These are phyloP conservation scores for Microctenopoma steveboyesi DNA, from an alignment of 2,797 vertebrate genomes.

Conservation along the genomic window DNA sequence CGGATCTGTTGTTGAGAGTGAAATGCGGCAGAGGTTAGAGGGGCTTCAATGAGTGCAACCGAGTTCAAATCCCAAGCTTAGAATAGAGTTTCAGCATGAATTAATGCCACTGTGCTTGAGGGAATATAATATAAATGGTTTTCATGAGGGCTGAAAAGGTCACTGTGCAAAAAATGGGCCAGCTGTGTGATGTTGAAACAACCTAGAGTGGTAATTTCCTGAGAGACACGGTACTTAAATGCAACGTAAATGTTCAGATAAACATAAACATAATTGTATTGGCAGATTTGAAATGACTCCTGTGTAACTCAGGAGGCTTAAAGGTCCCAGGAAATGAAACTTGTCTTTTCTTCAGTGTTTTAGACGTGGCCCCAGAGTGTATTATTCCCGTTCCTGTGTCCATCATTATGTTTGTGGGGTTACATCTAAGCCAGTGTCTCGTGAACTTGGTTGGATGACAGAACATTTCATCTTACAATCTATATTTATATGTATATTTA, in stretches of 20 bases:
- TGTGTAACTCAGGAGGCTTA: constrained; percentile 42
- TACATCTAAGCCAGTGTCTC: not conserved
- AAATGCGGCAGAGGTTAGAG: constrained; percentile 50
- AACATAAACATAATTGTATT: constrained; percentile 57
- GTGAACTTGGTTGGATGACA: not conserved
- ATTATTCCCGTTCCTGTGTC: constrained; percentile 18
- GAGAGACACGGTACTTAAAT: constrained; percentile 55
- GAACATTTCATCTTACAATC: too few relatives aligned
- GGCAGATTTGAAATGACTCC: constrained; percentile 56
- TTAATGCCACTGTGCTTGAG: constrained; percentile 66
- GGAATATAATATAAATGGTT: constrained; percentile 72
- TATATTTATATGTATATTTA: too few relatives aligned
- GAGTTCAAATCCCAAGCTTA: constrained; percentile 65
- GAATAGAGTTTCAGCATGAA: constrained; percentile 69
- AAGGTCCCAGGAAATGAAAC: constrained; percentile 64
- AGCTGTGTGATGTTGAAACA: constrained; percentile 62
- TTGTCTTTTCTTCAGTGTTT: constrained; percentile 24
- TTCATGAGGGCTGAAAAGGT: constrained; percentile 76
- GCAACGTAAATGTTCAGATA: constrained; percentile 46
- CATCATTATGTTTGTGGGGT: constrained; percentile 4
- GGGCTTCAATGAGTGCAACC: constrained; percentile 35
- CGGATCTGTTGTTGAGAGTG: constrained; percentile 54
- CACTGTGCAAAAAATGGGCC: constrained; percentile 61
- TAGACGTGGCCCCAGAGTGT: constrained; percentile 5
- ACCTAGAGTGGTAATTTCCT: constrained; percentile 67